A percentile compares a stretch with the other conserved stretches of the same genome.
Evolutionary conservation across 2,888 invertebrate genomes (phyloP).

Genomic region (Drosophila lutescens): DNA sequence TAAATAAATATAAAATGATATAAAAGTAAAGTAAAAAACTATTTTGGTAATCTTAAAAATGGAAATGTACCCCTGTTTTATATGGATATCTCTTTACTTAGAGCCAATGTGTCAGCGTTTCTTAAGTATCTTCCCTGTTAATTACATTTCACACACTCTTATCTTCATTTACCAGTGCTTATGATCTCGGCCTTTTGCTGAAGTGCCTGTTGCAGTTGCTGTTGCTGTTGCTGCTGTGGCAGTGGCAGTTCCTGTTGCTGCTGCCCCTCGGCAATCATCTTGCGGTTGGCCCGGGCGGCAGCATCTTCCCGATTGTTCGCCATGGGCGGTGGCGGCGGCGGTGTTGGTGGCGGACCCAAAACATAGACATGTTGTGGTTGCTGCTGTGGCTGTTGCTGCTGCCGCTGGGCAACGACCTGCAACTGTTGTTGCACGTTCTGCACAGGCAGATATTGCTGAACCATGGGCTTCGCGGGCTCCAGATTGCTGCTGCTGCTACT

Average conservation of each 20-base stretch:
- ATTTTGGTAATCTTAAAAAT: too few relatives aligned
- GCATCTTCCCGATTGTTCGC: slow-evolving; percentile 83
- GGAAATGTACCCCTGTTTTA: too few relatives aligned
- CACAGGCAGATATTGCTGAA: slow-evolving; percentile 63
- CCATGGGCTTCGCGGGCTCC: slow-evolving; percentile 43
- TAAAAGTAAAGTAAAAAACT: too few relatives aligned
- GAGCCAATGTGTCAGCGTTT: neutral
- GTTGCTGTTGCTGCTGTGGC: slow-evolving; percentile 21
- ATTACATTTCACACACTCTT: neutral
- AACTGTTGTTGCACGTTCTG: slow-evolving; percentile 61
- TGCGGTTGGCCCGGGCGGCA: slow-evolving; percentile 82
- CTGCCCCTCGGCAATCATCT: slow-evolving; percentile 74
- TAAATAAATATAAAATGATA: too few relatives aligned
- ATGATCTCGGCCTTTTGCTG: slow-evolving; percentile 48
- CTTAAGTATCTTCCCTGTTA: neutral
- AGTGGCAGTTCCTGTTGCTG: slow-evolving; percentile 39
- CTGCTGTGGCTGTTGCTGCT: slow-evolving; percentile 58
- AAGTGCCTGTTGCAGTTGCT: slow-evolving; percentile 24
- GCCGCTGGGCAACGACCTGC: slow-evolving; percentile 56
- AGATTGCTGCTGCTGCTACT: slow-evolving; percentile 43
- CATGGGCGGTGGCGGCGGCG: slow-evolving; percentile 66
- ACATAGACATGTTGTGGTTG: slow-evolving; percentile 61
- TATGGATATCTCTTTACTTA: too few relatives aligned
- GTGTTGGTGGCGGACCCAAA: slow-evolving; percentile 66
- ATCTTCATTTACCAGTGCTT: slow-evolving; percentile 59